Conservation (phyloP, 1,140 invertebrate species). For the Hermatobates lingyangjiaoensis region DNA sequence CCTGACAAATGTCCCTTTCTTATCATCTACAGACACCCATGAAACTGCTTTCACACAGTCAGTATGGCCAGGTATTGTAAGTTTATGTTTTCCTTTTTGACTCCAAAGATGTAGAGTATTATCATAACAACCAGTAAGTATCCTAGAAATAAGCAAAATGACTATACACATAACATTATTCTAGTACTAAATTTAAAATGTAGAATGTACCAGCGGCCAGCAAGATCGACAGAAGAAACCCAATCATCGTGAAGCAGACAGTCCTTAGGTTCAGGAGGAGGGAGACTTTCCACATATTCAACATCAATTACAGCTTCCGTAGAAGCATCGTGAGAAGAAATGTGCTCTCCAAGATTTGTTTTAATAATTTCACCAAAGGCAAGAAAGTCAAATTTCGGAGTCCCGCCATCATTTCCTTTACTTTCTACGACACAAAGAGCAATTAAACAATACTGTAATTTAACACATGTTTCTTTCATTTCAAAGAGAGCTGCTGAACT, state of each 20-base stretch:
- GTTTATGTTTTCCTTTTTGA: slow-evolving; percentile 57
- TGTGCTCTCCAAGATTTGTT: slow-evolving; percentile 41
- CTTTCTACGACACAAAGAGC: slow-evolving; percentile 18
- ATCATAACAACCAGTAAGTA: slow-evolving; percentile 88
- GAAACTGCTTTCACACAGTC: slow-evolving; percentile 68
- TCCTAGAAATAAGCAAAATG: slow-evolving; percentile 33
- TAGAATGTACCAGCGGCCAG: slow-evolving; percentile 43
- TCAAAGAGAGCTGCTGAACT: slow-evolving; percentile 15
- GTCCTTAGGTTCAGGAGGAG: slow-evolving; percentile 74
- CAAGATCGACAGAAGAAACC: slow-evolving; percentile 66
- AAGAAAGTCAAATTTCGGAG: slow-evolving; percentile 72
- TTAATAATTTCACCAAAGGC: slow-evolving; percentile 62
- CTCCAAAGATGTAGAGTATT: slow-evolving; percentile 81
- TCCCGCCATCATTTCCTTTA: slow-evolving; percentile 22
- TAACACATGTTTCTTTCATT: not conserved
- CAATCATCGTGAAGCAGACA: slow-evolving; percentile 88
- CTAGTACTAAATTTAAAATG: not conserved
- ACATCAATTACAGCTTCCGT: slow-evolving; percentile 63
- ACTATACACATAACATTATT: not conserved
- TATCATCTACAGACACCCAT: slow-evolving; percentile 53
- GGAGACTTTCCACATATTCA: slow-evolving; percentile 75
- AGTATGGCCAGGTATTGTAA: slow-evolving; percentile 69
- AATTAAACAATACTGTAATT: not conserved
- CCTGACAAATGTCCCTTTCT: slow-evolving; percentile 52
- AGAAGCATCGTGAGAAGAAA: slow-evolving; percentile 43